Evolutionary conservation across 2,888 invertebrate genomes (phyloP), one percentile per base, ranked within the genome.

Genomic region (Rhabditophanes sp.): DNA sequence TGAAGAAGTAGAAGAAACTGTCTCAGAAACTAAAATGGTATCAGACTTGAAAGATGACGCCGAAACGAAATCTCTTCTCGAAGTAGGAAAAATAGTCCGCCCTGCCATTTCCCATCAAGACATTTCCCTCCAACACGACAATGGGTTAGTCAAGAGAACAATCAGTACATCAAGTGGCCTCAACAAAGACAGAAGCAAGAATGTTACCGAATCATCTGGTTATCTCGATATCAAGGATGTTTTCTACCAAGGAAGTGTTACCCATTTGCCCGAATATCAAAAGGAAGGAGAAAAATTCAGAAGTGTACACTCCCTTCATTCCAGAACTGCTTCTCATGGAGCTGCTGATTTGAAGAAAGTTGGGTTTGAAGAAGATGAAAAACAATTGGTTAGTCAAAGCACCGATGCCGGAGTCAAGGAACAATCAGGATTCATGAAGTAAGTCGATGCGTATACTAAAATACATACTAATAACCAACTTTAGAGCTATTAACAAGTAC

Each of bases 171-270:
- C 18, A 32, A 11, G 33, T 25, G 9, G 16, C 31, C n/a, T 14
- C 25, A 9, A 30, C n/a, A 20, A 16, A 15, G 16, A 30, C 5
- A 33, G 37, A 7, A 25, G 20, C 23, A 24, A 37, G 14, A 42
- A 39, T 4, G 25, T 48, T 4, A 50, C 39, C 30, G 48, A 53
- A 21, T 50, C 50, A 18, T 35, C 46, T 19, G 62, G 62, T 16
- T 62, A 57, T 36, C 43, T 62, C 31, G 51, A 57, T 33, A 40
- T 53, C 49, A 68, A 78, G 82, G 87, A 87, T 63, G 83, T 84
- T 44, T 85, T 87, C 74, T 87, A 83, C 64, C 77, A 78, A 3
- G 83, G 80, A 8, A 84, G 83, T 42, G 71, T 85, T 41, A 75
- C 75, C n/a, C 73, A 82, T 48, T 71, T 87, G 33, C 80, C 82